Base-by-base conservation (phyloP, 2,888 invertebrate species). In the Pammene fasciana region DNA sequence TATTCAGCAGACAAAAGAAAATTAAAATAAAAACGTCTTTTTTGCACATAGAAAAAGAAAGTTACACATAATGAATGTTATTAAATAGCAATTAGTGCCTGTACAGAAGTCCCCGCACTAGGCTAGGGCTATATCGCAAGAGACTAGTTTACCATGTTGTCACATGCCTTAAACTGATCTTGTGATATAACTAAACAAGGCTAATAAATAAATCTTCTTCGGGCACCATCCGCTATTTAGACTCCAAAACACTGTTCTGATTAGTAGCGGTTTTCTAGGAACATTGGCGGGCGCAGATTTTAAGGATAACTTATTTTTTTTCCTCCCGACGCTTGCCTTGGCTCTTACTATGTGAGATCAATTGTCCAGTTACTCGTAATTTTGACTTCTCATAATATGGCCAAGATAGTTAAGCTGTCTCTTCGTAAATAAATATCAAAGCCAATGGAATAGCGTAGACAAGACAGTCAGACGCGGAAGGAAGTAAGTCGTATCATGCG, bases 401-500 rank as follows among this genome's bases (percentile, higher is more conserved):
- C 26, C 26, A 4, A 1, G 26, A 4, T 26, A 26, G 14, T 46
- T 4, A 18, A 9, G 7, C 11, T 52, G 26, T 14, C 26, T 13
- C 7, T 1, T 52, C 26, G 26, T 52, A 26, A 52, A 52, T 26
- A 4, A 26, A 26, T 26, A 66, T 55, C 68, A 54, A 62, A 73
- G 73, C 65, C 26, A 7, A 18, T 14, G n/a, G 45, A 26, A 72
- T 41, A 48, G 26, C 14, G 68, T 71, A 73, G 68, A 75, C 73
- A 76, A 73, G 68, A 75, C 73, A 76, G 72, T 75, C 70, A 73
- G 65, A 76, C 73, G 72, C 78, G 82, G 82, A 83, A 83, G 82
- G 82, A 84, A 80, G 75, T 76, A 73, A 73, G 74, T 78, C 75
- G 76, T 79, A 75, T 76, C 78, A 75, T 74, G 77, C 75, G 75